Evolutionary conservation across 1,140 invertebrate genomes (phyloP).

Genomic region (Panonychus citri): DNA sequence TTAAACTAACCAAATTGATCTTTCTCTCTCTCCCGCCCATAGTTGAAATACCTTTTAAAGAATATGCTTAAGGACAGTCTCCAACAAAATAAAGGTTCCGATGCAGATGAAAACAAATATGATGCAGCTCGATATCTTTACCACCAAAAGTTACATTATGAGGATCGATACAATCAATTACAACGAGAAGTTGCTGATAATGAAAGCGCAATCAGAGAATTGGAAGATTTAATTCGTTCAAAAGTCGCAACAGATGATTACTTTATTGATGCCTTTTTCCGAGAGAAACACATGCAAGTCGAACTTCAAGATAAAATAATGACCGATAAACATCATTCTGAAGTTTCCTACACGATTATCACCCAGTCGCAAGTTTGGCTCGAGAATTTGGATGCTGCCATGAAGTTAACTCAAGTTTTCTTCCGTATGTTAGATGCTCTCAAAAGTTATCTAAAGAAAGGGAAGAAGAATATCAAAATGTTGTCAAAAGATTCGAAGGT

Average conservation of each 20-base stretch:
- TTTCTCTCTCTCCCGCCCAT: not conserved
- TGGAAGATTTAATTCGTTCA: constrained; percentile 1
- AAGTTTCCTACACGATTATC: constrained; percentile 1
- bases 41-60: constrained; percentile 3
- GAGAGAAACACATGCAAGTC: not conserved
- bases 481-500: constrained; percentile 6
- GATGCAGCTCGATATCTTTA: not conserved
- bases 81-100: not conserved
- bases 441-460: not conserved
- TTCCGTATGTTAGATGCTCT: not conserved
- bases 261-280: constrained; percentile 4
- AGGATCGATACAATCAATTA: not conserved
- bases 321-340: constrained; percentile 1
- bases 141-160: constrained; percentile 7
- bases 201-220: not conserved
- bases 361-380: not conserved
- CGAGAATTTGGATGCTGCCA: not conserved
- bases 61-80: constrained; percentile 6
- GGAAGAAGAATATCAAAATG: not conserved
- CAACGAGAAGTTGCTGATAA: constrained; percentile 3
- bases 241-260: constrained; percentile 1
- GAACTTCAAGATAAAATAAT: constrained; percentile 5
- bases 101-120: not conserved
- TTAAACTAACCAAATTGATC: too few species aligned
- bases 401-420: not conserved